phyloP scores from a whole-genome alignment of 2,888 invertebrate genomes.

The Alsophila aescularia region DNA sequence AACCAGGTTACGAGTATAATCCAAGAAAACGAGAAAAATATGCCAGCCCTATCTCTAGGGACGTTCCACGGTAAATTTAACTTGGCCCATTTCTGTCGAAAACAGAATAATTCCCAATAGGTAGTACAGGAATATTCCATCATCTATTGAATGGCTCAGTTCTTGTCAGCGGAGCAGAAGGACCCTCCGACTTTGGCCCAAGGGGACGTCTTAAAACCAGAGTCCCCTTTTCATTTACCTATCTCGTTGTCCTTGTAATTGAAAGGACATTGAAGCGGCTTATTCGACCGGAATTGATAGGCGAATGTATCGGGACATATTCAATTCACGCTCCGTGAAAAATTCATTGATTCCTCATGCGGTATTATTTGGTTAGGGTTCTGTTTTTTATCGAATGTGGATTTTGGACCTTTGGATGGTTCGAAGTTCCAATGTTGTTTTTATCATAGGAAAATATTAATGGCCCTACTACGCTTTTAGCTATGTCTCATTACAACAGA shows the following conservation, averaged over 20 bases:
- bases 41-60: constrained; percentile 16
- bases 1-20: too few species aligned
- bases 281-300: constrained; percentile 72
- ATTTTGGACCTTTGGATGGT: constrained; percentile 2
- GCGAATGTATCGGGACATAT: constrained; percentile 59
- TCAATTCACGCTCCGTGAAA: constrained; percentile 39
- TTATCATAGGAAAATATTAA: neutral
- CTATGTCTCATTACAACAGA: too few species aligned
- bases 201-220: constrained; percentile 67
- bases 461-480: too few species aligned
- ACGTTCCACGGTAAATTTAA: constrained; percentile 52
- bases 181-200: constrained; percentile 59
- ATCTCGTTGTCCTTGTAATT: constrained; percentile 68
- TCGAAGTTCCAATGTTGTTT: neutral
- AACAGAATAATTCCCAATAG: constrained; percentile 68
- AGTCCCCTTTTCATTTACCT: constrained; percentile 72
- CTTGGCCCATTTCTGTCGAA: constrained; percentile 63
- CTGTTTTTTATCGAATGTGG: constrained; percentile 35
- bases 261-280: constrained; percentile 73
- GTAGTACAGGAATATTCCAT: constrained; percentile 71
- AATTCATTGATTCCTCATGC: constrained; percentile 28
- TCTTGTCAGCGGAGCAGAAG: constrained; percentile 64
- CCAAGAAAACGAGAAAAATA: constrained; percentile 4
- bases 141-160: constrained; percentile 66
- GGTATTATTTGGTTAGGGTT: constrained; percentile 31